A percentile compares a stretch with the other conserved stretches of the same genome.
Evolutionary conservation across 2,797 vertebrate genomes (phyloP).

Genomic region (Lagodon rhomboides): DNA sequence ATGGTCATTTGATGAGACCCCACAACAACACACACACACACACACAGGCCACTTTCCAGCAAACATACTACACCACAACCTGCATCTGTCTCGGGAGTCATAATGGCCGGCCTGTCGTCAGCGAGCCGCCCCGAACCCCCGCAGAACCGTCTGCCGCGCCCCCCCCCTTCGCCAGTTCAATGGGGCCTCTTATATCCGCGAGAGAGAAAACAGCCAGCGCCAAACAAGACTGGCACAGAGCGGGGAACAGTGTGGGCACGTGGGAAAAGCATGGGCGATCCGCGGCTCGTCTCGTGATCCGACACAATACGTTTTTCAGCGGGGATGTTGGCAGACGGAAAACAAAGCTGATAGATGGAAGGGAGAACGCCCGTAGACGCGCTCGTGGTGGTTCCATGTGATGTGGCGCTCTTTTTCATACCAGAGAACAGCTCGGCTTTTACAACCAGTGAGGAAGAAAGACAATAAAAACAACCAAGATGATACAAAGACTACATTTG

Average conservation of each 20-base stretch:
- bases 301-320: constrained; percentile 61
- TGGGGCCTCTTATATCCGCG: constrained; percentile 69
- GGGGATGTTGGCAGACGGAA: constrained; percentile 35
- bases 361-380: background rate
- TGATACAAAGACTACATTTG: background rate
- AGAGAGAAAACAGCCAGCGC: constrained; percentile 52
- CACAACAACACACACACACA: constrained; percentile 49
- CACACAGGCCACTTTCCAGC: constrained; percentile 58
- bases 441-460: background rate
- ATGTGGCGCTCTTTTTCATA: constrained; percentile 2
- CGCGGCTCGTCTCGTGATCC: constrained; percentile 68
- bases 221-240: constrained; percentile 79
- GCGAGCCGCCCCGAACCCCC: constrained; percentile 55
- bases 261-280: constrained; percentile 78
- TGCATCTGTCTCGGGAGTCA: constrained; percentile 72
- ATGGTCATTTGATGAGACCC: constrained; percentile 69
- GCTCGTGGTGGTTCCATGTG: constrained; percentile 17
- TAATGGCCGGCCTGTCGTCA: constrained; percentile 75
- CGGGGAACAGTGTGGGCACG: constrained; percentile 74
- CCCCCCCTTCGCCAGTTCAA: constrained; percentile 56
- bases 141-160: constrained; percentile 63
- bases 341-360: constrained; percentile 43
- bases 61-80: constrained; percentile 61
- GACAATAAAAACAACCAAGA: too few relatives aligned
- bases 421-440: background rate